A percentile compares a stretch with the other conserved stretches of the same genome.
Conservation (phyloP, 30 jellyfish, hydroid and myxozoan genomes). For the Haliclystus octoradiatus region DNA sequence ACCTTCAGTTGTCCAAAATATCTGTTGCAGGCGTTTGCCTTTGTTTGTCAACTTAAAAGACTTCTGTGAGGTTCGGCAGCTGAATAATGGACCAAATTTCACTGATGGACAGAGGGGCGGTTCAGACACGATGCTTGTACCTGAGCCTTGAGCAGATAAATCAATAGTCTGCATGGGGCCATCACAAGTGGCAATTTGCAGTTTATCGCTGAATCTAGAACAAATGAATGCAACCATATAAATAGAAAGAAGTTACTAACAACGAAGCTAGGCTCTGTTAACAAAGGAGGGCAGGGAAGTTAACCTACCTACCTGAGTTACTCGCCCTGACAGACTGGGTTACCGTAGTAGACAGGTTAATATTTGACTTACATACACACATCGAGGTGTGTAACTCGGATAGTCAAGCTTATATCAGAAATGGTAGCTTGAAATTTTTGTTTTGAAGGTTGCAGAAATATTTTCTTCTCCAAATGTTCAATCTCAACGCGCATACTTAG, state of each 20-base stretch:
- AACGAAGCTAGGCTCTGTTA: neutral
- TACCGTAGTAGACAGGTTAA: no score
- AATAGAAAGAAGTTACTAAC: neutral
- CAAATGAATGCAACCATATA: neutral
- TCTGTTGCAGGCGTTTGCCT: conserved; percentile 87
- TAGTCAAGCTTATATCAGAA: no score
- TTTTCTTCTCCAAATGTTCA: no score
- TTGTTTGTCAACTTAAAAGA: conserved; percentile 53
- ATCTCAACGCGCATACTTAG: no score
- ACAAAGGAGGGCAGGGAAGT: no score
- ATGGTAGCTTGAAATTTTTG: no score
- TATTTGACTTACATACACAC: no score
- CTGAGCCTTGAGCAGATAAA: conserved; percentile 76
- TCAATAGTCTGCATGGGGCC: conserved; percentile 51
- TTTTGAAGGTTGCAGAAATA: no score
- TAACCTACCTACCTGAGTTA: no score
- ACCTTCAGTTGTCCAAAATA: conserved; percentile 93
- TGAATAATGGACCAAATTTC: conserved; percentile 73
- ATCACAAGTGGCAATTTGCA: conserved; percentile 38
- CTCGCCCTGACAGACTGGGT: no score
- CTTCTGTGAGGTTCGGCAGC: conserved; percentile 42
- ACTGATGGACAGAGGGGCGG: conserved; percentile 76
- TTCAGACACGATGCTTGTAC: conserved; percentile 79
- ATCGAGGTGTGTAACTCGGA: no score
- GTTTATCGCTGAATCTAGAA: conserved; percentile 78